Evolutionary conservation across 35 echinoderm and acorn worm genomes (phyloP), one percentile per base, ranked within the genome.

Genomic region (Diadema setosum): DNA sequence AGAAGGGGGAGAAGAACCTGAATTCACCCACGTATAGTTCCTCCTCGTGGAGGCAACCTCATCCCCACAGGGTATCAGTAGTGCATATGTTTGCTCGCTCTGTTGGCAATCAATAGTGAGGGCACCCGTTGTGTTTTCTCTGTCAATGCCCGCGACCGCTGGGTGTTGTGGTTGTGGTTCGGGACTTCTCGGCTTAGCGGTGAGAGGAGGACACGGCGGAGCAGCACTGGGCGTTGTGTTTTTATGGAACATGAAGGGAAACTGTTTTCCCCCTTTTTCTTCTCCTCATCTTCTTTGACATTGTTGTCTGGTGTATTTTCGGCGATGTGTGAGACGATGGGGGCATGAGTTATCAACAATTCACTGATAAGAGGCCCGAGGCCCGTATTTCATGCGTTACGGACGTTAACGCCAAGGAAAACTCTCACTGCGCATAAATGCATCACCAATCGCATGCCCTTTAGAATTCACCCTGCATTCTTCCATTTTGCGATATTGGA

Each of bases 41-140:
- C n/a, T n/a, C n/a, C n/a, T n/a, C n/a, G n/a, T n/a, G 37, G 63
- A 67, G 24, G 34, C 20, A 78, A 78, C 73, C 73, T 78, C 33
- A 16, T 44, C 73, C 73, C 73, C 73, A 78, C 9, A 41, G 67
- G 73, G 73, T 78, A 78, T 78, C 37, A 78, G 34, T 24, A 41
- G 27, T 67, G 37, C 63, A 67, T 34, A 67, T 78, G 73, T 78
- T 78, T 78, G 73, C 73, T 78, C 73, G 73, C 63, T 67, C 27
- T 67, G 63, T 78, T 78, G 14, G 34, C 73, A 4, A 78, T 78
- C 73, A 41, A 78, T 78, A 14, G 35, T 11, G 18, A 21, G 24
- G 25, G 35, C 73, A 35, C 39, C 11, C 1, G 44, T 36, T n/a
- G 39, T 78, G 73, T 78, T 78, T 78, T 78, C 73, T 42, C 73